These are phyloP conservation scores for Lophotis ruficrista DNA, from an alignment of 2,113 vertebrate species.

Conservation along the genomic window DNA sequence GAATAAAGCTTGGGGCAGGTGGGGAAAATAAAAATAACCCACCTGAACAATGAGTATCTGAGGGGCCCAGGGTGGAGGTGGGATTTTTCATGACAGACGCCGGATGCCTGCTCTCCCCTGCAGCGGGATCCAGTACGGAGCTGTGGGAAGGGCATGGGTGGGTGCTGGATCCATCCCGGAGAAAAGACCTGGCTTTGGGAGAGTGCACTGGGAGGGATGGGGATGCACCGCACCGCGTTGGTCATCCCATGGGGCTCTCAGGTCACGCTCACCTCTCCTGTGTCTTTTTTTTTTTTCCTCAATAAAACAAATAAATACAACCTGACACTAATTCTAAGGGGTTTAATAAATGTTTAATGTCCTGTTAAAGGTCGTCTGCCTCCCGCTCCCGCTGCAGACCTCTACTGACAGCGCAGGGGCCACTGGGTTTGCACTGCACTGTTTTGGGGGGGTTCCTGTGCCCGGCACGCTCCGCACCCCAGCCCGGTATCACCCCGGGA, in stretches of 20 bases:
- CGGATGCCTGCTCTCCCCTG: background rate
- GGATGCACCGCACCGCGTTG: fast-evolving
- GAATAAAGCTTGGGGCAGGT: background rate
- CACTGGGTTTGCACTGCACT: fast-evolving
- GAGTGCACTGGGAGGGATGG: background rate
- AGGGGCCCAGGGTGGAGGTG: background rate
- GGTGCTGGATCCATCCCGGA: background rate
- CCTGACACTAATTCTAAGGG: conserved; percentile 32
- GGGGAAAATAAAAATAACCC: background rate
- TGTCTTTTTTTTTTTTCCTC: no score
- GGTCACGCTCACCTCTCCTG: background rate
- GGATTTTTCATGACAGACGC: background rate
- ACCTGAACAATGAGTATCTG: background rate
- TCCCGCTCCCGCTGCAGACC: background rate
- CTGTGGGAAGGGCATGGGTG: background rate
- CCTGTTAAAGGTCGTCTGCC: background rate
- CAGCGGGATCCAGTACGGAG: background rate
- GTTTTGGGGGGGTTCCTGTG: fast-evolving
- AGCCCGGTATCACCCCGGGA: background rate
- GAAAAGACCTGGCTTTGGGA: background rate
- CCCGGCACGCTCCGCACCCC: background rate
- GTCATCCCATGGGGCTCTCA: background rate
- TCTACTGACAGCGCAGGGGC: background rate
- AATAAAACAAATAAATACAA: background rate
- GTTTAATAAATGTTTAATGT: conserved; percentile 22